Base-by-base conservation (phyloP, 2,113 vertebrate genomes). In the Spea multiplicata region DNA sequence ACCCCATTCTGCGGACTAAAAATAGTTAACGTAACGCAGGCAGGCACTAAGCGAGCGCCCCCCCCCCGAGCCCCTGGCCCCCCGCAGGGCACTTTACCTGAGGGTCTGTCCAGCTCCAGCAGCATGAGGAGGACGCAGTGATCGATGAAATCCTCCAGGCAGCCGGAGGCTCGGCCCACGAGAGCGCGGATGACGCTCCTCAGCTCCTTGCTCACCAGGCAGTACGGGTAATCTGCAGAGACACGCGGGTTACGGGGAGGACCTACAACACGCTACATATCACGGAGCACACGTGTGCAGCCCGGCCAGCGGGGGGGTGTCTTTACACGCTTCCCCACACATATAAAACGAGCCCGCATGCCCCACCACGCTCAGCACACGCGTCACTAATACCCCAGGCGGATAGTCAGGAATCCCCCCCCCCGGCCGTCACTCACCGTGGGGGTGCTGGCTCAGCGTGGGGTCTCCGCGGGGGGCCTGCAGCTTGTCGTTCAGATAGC, bases 401-500 rank as follows among this genome's bases (percentile, higher is more conserved):
- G 50, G 50, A 53, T 3, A 3, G 50, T 53, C 10, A 8, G 6
- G 50, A 2, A 1, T 6, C 3, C 1, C 6, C 50, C 10, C 10
- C 50, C 50, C 6, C 50, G 10, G 55, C 59, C 50, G 71, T 12
- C 13, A 91, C 95, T 30, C 53, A 99, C 97, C 97, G 0, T 96
- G 93, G 8, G 94, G 66, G 13, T 96, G 90, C 86, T 93, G 96
- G 90, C 94, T 96, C 74, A 98, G 93, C 0, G 91, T 91, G 57
- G 97, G 94, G 75, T 98, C 97, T 0, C 86, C 87, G 47, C 89
- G 86, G 0, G 95, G 94, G 0, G 91, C 92, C 0, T 95, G 94
- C 68, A 99, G 93, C 55, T 97, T 94, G 86, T 93, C 93, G 91
- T 99, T 99, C 81, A 99, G 95, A 84, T 97, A 98, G 8, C 97